Conservation (phyloP, 2,113 vertebrate genomes). For the Hypanus sabinus region DNA sequence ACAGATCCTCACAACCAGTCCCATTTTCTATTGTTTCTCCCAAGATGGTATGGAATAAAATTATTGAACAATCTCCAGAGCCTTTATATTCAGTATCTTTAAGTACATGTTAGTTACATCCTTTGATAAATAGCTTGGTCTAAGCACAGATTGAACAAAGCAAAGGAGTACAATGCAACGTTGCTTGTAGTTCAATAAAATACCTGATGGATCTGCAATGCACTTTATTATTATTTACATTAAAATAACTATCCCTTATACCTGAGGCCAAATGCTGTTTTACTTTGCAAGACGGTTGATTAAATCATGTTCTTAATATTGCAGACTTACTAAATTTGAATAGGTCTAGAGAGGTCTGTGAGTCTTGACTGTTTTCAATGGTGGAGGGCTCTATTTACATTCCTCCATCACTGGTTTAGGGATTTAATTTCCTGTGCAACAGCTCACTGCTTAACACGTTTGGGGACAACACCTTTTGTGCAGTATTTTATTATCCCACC, state of each 20-base stretch:
- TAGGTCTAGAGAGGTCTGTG: neutral
- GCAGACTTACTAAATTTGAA: neutral
- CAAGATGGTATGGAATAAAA: neutral
- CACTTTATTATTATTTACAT: neutral
- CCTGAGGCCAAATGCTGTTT: neutral
- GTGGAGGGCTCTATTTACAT: neutral
- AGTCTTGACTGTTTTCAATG: neutral
- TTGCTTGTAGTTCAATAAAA: neutral
- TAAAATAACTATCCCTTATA: neutral
- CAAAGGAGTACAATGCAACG: neutral
- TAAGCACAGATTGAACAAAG: neutral
- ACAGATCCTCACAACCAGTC: too few species aligned
- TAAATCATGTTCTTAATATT: neutral
- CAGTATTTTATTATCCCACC: neutral
- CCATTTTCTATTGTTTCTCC: neutral
- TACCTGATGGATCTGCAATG: neutral
- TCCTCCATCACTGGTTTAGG: neutral
- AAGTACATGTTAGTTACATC: neutral
- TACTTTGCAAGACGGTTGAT: neutral
- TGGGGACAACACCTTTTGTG: conserved; percentile 2
- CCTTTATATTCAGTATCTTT: neutral
- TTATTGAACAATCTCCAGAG: neutral
- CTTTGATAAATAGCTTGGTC: neutral
- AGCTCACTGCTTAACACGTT: neutral
- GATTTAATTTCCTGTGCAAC: conserved; percentile 3